Conservation (phyloP, 2,888 invertebrate genomes). For the Brassicogethes aeneus region DNA sequence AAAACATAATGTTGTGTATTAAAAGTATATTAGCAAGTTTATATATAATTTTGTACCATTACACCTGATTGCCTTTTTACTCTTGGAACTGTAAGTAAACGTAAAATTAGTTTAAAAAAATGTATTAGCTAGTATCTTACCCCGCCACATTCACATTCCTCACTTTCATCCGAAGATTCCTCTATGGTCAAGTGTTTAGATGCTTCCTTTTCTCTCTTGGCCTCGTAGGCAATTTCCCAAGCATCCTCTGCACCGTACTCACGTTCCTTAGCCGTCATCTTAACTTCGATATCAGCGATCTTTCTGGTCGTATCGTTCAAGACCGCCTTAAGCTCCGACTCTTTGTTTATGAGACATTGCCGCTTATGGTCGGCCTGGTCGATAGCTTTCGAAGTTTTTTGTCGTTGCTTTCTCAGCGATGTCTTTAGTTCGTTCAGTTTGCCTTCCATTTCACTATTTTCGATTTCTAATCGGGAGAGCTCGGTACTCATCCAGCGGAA, state of each 20-base stretch:
- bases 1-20: no score
- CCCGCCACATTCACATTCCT: no score
- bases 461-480: not conserved
- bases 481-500: not conserved
- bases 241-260: not conserved
- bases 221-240: not conserved
- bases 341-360: constrained; percentile 37
- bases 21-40: no score
- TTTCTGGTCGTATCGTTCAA: not conserved
- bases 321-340: not conserved
- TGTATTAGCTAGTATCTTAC: no score
- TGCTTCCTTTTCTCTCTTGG: not conserved
- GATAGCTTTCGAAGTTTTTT: not conserved
- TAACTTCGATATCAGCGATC: not conserved
- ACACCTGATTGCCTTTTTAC: no score
- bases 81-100: no score
- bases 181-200: no score
- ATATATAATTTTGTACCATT: no score
- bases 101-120: no score
- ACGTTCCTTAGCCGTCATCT: not conserved
- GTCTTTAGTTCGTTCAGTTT: not conserved
- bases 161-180: no score
- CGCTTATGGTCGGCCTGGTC: not conserved
- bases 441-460: not conserved
- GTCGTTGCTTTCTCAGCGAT: not conserved